Base-by-base conservation (phyloP, 2,113 vertebrate genomes). In the Crocuta crocuta region DNA sequence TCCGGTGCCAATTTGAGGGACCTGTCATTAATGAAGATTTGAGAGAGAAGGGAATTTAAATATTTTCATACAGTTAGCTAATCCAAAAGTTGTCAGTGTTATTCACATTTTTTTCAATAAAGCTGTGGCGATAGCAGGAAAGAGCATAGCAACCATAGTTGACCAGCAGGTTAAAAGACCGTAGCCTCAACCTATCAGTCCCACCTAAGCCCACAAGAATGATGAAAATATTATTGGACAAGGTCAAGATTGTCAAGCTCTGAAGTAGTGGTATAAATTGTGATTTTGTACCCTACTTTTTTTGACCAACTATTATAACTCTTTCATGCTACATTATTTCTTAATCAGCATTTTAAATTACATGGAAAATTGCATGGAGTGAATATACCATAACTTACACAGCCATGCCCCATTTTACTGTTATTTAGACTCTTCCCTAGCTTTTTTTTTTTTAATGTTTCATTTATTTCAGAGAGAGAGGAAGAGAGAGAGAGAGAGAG, bases 281-380 rank as follows among this genome's bases (percentile, higher is more conserved):
- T 89, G 68, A 80, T 83, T 86, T 93, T n/a, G 16, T 7, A 48
- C 6, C 1, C 9, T 55, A 10, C 0, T 5, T 90, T 89, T 65
- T 17, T 50, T 73, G 1, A 65, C 50, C 88, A 88, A 58, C 10
- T 70, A 23, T 89, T 78, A 11, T 74, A 53, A 71, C 7, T 83
- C 33, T 61, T 86, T 88, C 21, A 73, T 53, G 5, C 21, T 76
- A n/a, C 7, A 26, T 61, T 88, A 9, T 88, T 94, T 82, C 45
- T 91, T 84, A 91, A 68, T 80, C 74, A 87, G 5, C 39, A 45
- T 84, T 92, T 88, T 84, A 76, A 88, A 85, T 85, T 86, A n/a
- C 55, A 89, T 16, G 50, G 28, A 43, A 94, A 93, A 81, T 78
- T 83, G 4, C 16, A 55, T 39, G 28, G 16, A 58, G 16, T 92